Conservation (phyloP, 2,888 invertebrate genomes). For the Trissoscelio sp. region DNA sequence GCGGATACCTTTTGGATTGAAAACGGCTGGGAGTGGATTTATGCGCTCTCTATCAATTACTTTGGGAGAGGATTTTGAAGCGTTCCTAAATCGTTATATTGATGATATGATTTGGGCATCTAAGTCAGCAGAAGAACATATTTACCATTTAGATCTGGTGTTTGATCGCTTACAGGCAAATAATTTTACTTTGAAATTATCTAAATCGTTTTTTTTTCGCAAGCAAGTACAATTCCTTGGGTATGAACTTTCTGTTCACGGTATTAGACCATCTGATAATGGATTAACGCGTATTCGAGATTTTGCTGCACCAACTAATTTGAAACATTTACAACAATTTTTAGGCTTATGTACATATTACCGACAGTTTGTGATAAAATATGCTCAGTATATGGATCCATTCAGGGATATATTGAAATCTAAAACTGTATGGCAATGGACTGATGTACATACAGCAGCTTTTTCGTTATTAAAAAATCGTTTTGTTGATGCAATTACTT, state of each 20-base stretch:
- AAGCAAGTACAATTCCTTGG: slow-evolving; percentile 37
- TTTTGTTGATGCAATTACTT: slow-evolving; percentile 44
- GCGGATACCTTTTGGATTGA: slow-evolving; percentile 75
- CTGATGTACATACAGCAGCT: neutral
- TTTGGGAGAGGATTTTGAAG: neutral
- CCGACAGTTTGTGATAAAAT: neutral
- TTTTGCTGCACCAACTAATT: slow-evolving; percentile 70
- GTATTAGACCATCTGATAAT: slow-evolving; percentile 33
- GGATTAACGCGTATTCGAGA: slow-evolving; percentile 66
- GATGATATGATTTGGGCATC: slow-evolving; percentile 47
- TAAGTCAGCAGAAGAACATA: neutral
- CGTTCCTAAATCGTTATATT: slow-evolving; percentile 16
- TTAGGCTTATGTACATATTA: slow-evolving; percentile 23
- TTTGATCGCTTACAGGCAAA: neutral
- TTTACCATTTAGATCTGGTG: neutral
- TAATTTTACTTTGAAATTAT: slow-evolving; percentile 72
- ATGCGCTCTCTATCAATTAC: slow-evolving; percentile 59
- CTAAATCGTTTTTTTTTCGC: slow-evolving; percentile 70
- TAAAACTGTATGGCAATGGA: neutral
- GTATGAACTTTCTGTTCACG: slow-evolving; percentile 41
- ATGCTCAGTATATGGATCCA: slow-evolving; percentile 21
- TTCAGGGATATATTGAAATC: neutral
- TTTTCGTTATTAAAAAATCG: slow-evolving; percentile 53
- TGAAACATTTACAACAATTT: slow-evolving; percentile 70
- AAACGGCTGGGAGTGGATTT: slow-evolving; percentile 72